These are phyloP conservation scores for Bhutanitis thaidina DNA, from an alignment of 2,888 invertebrate genomes.

Conservation along the genomic window DNA sequence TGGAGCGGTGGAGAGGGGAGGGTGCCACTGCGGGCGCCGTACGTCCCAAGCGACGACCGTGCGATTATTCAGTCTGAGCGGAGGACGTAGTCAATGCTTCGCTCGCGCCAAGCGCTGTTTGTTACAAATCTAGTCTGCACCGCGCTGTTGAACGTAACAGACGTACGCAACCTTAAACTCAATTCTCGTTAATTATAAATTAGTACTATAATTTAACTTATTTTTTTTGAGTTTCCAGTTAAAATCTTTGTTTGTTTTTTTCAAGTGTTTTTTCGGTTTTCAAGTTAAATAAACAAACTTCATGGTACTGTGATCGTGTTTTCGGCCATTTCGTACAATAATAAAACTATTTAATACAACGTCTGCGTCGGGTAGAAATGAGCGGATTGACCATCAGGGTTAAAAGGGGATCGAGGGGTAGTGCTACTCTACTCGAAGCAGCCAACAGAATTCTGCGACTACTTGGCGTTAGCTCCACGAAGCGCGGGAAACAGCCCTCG, in stretches of 20 bases:
- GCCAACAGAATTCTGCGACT: constrained; percentile 77
- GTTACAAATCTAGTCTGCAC: constrained; percentile 56
- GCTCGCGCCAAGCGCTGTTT: constrained; percentile 48
- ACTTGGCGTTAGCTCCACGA: constrained; percentile 74
- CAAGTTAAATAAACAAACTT: constrained; percentile 39
- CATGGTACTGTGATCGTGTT: constrained; percentile 67
- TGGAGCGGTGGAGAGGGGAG: constrained; percentile 28
- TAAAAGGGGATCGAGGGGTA: constrained; percentile 78
- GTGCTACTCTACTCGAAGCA: constrained; percentile 76
- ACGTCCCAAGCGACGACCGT: constrained; percentile 38
- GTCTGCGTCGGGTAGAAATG: constrained; percentile 73
- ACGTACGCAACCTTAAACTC: constrained; percentile 44
- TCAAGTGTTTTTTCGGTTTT: constrained; percentile 31
- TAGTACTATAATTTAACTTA: constrained; percentile 28
- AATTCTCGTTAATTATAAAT: constrained; percentile 42
- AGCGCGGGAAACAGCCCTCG: constrained; percentile 79
- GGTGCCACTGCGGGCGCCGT: constrained; percentile 35
- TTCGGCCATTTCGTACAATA: constrained; percentile 59
- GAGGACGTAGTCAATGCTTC: constrained; percentile 57
- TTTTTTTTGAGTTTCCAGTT: constrained; percentile 35
- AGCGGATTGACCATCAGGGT: constrained; percentile 78
- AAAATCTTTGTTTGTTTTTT: constrained; percentile 20
- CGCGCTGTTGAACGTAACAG: constrained; percentile 55
- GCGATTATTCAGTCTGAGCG: constrained; percentile 69
- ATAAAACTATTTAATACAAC: constrained; percentile 58